These are phyloP conservation scores for Scolopax bukidnonensis DNA, from an alignment of 2,797 vertebrate species.

Conservation along the genomic window DNA sequence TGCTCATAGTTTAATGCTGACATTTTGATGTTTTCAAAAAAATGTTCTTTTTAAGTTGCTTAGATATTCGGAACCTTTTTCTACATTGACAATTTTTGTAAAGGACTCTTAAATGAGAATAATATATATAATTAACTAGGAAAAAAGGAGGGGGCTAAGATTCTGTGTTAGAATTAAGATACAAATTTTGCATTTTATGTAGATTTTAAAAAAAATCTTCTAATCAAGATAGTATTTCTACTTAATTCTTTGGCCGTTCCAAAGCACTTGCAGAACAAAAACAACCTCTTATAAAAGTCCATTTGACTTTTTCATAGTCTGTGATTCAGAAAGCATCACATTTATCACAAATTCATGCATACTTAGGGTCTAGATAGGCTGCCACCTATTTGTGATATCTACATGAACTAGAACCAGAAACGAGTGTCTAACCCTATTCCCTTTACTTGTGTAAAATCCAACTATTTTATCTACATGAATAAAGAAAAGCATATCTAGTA, in stretches of 20 bases:
- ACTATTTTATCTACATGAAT: not conserved
- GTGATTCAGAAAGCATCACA: conserved; percentile 14
- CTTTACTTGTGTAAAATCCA: conserved; percentile 1
- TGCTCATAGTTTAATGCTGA: not conserved
- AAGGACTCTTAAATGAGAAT: not conserved
- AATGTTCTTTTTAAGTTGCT: not conserved
- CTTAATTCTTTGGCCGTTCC: not conserved
- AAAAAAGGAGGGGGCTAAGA: not conserved
- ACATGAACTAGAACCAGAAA: conserved; percentile 11
- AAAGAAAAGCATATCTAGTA: not conserved
- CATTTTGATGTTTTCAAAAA: not conserved
- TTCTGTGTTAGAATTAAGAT: not conserved
- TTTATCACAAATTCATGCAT: not conserved
- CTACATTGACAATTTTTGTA: not conserved
- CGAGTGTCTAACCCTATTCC: conserved; percentile 15
- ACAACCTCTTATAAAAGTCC: not conserved
- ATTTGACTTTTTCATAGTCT: not conserved
- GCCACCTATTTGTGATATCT: not conserved
- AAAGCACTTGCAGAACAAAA: conserved; percentile 2
- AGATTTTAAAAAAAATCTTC: not conserved
- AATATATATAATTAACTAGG: not conserved
- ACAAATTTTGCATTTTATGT: not conserved
- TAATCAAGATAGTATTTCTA: not conserved
- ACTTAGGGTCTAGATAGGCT: not conserved
- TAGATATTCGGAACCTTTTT: not conserved